These are phyloP conservation scores for Pyrochroa serraticornis DNA, from an alignment of 2,888 invertebrate genomes.

Conservation along the genomic window DNA sequence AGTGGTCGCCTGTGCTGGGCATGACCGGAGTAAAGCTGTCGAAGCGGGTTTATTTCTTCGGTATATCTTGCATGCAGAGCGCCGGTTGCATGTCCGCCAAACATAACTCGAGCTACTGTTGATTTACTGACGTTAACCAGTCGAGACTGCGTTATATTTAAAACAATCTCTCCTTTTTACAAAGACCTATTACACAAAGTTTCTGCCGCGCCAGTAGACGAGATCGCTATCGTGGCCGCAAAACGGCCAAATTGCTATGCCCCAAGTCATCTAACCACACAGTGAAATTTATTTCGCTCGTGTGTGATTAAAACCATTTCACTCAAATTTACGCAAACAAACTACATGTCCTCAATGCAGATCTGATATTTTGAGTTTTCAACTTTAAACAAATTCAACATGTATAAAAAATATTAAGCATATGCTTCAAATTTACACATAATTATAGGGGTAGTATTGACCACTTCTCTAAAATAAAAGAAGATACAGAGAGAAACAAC, in stretches of 20 bases:
- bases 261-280: not conserved
- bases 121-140: conserved; percentile 45
- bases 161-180: conserved; percentile 48
- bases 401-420: too few species aligned
- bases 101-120: conserved; percentile 42
- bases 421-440: too few species aligned
- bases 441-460: too few species aligned
- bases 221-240: conserved; percentile 2
- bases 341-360: too few species aligned
- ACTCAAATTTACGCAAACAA: too few species aligned
- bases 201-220: conserved; percentile 8
- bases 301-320: too few species aligned
- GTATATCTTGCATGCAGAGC: conserved; percentile 38
- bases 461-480: too few species aligned
- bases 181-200: conserved; percentile 24
- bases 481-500: too few species aligned
- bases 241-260: conserved; percentile 7
- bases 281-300: not conserved
- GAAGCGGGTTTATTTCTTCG: conserved; percentile 43
- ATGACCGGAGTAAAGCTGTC: conserved; percentile 38
- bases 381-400: too few species aligned
- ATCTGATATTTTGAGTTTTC: too few species aligned
- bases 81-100: conserved; percentile 38
- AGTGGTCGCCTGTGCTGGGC: conserved; percentile 26
- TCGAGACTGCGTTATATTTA: conserved; percentile 51